Conservation (phyloP, 2,113 vertebrate genomes). For the Esox niger region DNA sequence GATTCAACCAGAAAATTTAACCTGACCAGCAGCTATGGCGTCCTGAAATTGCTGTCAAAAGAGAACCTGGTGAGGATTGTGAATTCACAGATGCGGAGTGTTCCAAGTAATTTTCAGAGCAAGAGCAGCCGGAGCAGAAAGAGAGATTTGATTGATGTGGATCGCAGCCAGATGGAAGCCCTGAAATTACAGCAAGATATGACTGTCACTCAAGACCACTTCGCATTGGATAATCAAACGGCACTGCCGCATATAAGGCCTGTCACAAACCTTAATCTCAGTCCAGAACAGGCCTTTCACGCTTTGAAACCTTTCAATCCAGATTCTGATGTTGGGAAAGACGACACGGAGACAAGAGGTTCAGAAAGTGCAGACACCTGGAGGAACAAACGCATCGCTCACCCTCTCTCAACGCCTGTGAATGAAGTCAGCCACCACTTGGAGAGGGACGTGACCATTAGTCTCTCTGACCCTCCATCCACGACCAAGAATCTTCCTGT, state of each 20-base stretch:
- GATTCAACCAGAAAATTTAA: conserved; percentile 66
- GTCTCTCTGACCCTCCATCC: conserved; percentile 54
- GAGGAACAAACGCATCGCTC: conserved; percentile 59
- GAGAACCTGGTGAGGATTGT: conserved; percentile 73
- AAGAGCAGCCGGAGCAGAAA: conserved; percentile 73
- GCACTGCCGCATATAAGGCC: conserved; percentile 55
- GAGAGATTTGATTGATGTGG: conserved; percentile 73
- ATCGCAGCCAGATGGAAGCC: conserved; percentile 60
- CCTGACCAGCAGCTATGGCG: conserved; percentile 66
- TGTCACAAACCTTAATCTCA: conserved; percentile 51
- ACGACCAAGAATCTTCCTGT: conserved; percentile 52
- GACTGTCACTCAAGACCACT: conserved; percentile 55
- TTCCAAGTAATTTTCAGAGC: conserved; percentile 59
- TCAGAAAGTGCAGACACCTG: conserved; percentile 33
- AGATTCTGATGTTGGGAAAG: conserved; percentile 45
- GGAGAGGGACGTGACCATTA: conserved; percentile 44
- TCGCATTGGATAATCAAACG: conserved; percentile 63
- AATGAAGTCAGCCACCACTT: conserved; percentile 55
- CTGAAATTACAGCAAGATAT: conserved; percentile 61
- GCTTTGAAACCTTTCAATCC: conserved; percentile 37
- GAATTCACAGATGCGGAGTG: conserved; percentile 72
- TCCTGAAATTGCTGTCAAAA: conserved; percentile 71
- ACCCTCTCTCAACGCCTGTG: conserved; percentile 54
- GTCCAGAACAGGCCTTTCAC: conserved; percentile 41
- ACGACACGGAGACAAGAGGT: conserved; percentile 32